Percentiles rank a stretch among this genome's conserved stretches.
Conservation (phyloP, 2,888 invertebrate species). For the Cistogaster globosa region DNA sequence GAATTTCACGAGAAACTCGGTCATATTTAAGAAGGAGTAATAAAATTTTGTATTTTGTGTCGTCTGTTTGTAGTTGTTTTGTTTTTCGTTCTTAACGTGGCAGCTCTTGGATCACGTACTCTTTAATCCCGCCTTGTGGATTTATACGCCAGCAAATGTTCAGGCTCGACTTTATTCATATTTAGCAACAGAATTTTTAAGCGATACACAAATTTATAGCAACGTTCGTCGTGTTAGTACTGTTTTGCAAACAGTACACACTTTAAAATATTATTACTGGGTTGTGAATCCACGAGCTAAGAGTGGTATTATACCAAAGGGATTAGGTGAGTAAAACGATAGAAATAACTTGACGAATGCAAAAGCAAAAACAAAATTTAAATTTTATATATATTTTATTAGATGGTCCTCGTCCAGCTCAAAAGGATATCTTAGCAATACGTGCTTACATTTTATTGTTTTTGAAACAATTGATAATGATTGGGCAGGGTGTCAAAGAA, state of each 20-base stretch:
- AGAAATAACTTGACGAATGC: not conserved
- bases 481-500: constrained; percentile 98
- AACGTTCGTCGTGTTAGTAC: constrained; percentile 98
- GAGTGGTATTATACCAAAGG: constrained; percentile 97
- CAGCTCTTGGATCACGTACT: constrained; percentile 99
- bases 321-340: constrained; percentile 88
- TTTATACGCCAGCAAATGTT: constrained; percentile 97
- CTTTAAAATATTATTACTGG: constrained; percentile 99
- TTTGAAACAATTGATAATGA: constrained; percentile 97
- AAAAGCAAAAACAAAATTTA: not conserved
- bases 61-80: constrained; percentile 88
- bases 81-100: constrained; percentile 94
- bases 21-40: not conserved
- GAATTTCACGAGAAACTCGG: constrained; percentile 7
- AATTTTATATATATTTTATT: not conserved
- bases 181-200: constrained; percentile 98
- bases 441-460: constrained; percentile 97
- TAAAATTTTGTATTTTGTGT: constrained; percentile 3
- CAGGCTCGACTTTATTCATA: constrained; percentile 98
- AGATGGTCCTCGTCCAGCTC: constrained; percentile 97
- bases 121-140: constrained; percentile 99
- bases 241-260: constrained; percentile 98
- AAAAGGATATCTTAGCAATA: constrained; percentile 96
- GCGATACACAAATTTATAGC: constrained; percentile 98
- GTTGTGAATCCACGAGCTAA: constrained; percentile 97